Evolutionary conservation across 2,113 vertebrate species (phyloP).

Genomic region (Hystrix cristata): DNA sequence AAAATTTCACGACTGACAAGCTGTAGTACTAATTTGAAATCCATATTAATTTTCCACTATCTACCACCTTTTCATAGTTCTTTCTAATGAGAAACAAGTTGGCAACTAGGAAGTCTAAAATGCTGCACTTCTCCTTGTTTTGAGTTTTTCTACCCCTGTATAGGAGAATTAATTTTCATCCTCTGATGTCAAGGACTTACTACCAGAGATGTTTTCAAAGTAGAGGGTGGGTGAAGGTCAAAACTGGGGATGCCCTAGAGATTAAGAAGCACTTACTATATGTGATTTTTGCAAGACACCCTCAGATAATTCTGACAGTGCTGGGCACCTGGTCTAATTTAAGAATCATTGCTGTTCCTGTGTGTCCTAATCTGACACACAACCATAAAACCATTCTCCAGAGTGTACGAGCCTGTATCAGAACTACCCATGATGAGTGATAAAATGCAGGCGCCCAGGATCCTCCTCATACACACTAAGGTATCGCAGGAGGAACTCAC

Average conservation of each 20-base stretch:
- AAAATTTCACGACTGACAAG: slow-evolving; percentile 57
- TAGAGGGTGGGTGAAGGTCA: not conserved
- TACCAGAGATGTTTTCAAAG: not conserved
- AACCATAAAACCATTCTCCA: not conserved
- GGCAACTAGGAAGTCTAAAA: not conserved
- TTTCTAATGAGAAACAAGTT: not conserved
- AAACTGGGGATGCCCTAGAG: not conserved
- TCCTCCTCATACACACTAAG: not conserved
- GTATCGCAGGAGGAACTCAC: not conserved
- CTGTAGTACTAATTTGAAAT: slow-evolving; percentile 41
- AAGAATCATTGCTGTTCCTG: not conserved
- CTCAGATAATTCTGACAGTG: not conserved
- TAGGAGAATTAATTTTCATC: slow-evolving; percentile 31
- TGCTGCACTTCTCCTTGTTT: not conserved
- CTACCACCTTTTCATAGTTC: not conserved
- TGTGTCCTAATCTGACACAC: not conserved
- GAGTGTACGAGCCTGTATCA: not conserved
- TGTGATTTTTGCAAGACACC: not conserved
- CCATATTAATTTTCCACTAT: slow-evolving; percentile 21
- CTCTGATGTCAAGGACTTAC: not conserved
- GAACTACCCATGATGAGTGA: not conserved
- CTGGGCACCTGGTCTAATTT: not conserved
- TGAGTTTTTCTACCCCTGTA: not conserved
- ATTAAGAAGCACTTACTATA: not conserved
- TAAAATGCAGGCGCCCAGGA: not conserved